These are phyloP conservation scores for Trematomus bernacchii DNA, from an alignment of 2,797 vertebrate species.

Conservation along the genomic window DNA sequence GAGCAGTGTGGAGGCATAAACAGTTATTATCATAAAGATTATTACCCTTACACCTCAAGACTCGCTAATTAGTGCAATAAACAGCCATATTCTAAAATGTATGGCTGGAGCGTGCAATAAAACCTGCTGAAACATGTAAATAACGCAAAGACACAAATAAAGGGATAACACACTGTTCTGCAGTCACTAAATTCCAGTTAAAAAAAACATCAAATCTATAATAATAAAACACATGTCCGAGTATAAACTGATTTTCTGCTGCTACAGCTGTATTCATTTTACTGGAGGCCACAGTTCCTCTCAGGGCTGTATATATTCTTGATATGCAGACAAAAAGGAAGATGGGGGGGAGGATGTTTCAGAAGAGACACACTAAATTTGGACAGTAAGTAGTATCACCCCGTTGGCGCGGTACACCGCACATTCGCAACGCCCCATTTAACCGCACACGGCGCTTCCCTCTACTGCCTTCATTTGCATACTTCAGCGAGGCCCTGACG, in stretches of 20 bases:
- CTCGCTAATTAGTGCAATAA: constrained; percentile 82
- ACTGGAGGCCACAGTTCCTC: constrained; percentile 73
- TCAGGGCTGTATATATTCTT: constrained; percentile 73
- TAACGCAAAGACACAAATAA: constrained; percentile 56
- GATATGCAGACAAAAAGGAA: constrained; percentile 75
- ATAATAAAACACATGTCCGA: constrained; percentile 60
- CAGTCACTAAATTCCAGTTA: constrained; percentile 58
- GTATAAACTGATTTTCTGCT: constrained; percentile 67
- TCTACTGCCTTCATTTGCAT: constrained; percentile 92
- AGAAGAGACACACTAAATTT: constrained; percentile 88
- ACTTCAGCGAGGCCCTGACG: constrained; percentile 91
- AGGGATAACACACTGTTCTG: constrained; percentile 48
- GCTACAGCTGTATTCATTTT: constrained; percentile 80
- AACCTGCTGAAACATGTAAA: constrained; percentile 63
- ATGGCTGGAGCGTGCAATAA: constrained; percentile 71
- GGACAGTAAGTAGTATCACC: constrained; percentile 91
- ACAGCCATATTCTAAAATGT: constrained; percentile 79
- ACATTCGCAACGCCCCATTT: constrained; percentile 93
- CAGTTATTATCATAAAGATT: constrained; percentile 84
- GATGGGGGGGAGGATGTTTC: constrained; percentile 59
- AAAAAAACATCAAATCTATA: constrained; percentile 67
- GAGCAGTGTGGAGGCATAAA: constrained; percentile 78
- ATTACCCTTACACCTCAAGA: constrained; percentile 83
- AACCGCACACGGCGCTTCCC: constrained; percentile 88
- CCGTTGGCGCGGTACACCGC: constrained; percentile 88